Percentiles rank a stretch among this genome's conserved stretches.
phyloP scores from a whole-genome alignment of 1,140 invertebrate species.

The Drosophila prosaltans region DNA sequence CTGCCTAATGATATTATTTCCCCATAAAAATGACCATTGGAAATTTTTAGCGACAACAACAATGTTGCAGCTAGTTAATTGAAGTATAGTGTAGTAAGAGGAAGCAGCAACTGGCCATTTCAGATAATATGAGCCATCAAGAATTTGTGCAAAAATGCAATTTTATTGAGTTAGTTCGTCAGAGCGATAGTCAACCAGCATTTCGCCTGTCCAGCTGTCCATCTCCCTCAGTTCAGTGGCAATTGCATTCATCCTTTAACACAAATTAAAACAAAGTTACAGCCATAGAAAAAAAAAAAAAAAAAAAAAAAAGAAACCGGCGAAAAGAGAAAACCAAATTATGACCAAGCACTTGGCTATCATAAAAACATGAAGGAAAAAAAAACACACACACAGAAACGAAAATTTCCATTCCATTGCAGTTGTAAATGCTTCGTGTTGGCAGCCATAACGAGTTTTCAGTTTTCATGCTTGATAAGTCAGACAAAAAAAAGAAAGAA shows the following conservation, averaged over 20 bases:
- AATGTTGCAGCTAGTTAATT: slow-evolving; percentile 45
- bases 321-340: slow-evolving; percentile 32
- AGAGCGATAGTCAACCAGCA: background rate
- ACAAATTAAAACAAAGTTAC: slow-evolving; percentile 75
- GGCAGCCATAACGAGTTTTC: slow-evolving; percentile 62
- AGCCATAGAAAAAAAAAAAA: slow-evolving; percentile 8
- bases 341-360: slow-evolving; percentile 36
- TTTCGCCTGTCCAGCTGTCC: slow-evolving; percentile 12
- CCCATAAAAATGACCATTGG: slow-evolving; percentile 7
- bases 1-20: slow-evolving; percentile 7
- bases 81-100: slow-evolving; percentile 22
- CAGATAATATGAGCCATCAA: slow-evolving; percentile 47
- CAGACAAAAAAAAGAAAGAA: slow-evolving; percentile 15
- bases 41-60: slow-evolving; percentile 11
- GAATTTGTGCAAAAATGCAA: slow-evolving; percentile 62
- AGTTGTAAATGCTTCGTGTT: slow-evolving; percentile 68
- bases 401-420: slow-evolving; percentile 61
- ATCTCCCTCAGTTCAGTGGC: slow-evolving; percentile 34
- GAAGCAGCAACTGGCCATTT: slow-evolving; percentile 22
- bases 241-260: slow-evolving; percentile 54
- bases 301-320: background rate
- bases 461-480: slow-evolving; percentile 64
- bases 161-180: slow-evolving; percentile 67
- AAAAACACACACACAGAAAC: slow-evolving; percentile 36
- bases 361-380: slow-evolving; percentile 31